Base-by-base conservation (phyloP, 2,113 vertebrate species). In the Actinemys pallida region DNA sequence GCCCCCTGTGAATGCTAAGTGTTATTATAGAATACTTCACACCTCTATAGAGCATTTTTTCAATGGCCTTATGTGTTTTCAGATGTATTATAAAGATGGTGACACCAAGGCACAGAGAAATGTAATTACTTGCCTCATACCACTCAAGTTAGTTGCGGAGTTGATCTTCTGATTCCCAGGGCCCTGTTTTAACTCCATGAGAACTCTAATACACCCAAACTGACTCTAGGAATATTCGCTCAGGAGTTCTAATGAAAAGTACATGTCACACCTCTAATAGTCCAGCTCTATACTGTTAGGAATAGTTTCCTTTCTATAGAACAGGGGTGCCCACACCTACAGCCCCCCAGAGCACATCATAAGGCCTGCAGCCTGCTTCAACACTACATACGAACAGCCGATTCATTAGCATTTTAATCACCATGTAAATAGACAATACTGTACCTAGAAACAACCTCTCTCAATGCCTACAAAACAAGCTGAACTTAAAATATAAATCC, bases 191-290 rank as follows among this genome's bases (percentile, higher is more conserved):
- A 76, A 45, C 22, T 53, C 69, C 10, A 17, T 16, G 3, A 1
- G 0, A 25, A 14, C 10, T 22, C 4, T 45, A 80, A 31, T 1
- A 11, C 0, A 2, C 0, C 13, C 62, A 35, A 16, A 22, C 8
- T 8, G 17, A 1, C 49, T 29, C 35, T 80, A 62, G 10, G 14
- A 52, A 53, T 29, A 22, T 24, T 16, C 16, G 6, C 56, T 14
- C 27, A 50, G 0, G 1, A 14, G 49, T 52, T 35, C 10, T 47
- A 76, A 45, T 76, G 42, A 76, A 42, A 75, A 72, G 39, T 24
- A 65, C 6, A 11, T 25, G 10, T 25, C 9, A 75, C 72, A 75
- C 39, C 39, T 27, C 24, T 47, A 45, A 22, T 13, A 42, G 42
- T 76, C 75, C 39, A 76, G 42, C 42, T 25, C 9, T 76, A 25